phyloP scores from a whole-genome alignment of 2,113 vertebrate genomes.

The Campylomormyrus tamandua region DNA sequence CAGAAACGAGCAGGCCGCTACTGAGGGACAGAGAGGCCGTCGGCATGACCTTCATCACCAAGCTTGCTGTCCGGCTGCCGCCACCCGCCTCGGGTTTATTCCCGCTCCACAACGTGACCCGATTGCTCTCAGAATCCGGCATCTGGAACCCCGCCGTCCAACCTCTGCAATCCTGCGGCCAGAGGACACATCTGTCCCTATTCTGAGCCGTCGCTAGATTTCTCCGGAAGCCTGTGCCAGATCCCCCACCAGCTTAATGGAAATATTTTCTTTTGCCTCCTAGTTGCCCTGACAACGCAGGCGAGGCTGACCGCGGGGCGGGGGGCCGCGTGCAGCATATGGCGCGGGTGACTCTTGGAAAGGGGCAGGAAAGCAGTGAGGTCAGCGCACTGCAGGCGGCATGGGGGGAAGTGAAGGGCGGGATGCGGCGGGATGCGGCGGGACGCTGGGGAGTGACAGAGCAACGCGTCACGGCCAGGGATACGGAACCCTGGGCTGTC shows the following conservation, averaged over 20 bases:
- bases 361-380: slow-evolving; percentile 6
- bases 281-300: slow-evolving; percentile 12
- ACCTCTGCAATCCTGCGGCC: not conserved
- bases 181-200: not conserved
- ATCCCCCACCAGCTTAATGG: not conserved
- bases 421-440: not conserved
- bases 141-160: not conserved
- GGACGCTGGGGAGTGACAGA: not conserved
- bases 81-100: not conserved
- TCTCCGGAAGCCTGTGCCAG: not conserved
- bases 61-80: not conserved
- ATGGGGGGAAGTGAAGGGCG: not conserved
- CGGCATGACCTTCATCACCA: not conserved
- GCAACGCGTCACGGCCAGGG: not conserved
- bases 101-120: not conserved
- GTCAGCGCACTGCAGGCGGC: slow-evolving; percentile 17
- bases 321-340: not conserved
- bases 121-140: not conserved
- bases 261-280: not conserved
- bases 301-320: not conserved
- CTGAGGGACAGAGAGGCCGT: not conserved
- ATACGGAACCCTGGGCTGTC: not conserved
- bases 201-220: not conserved
- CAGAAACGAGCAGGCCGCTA: not conserved
- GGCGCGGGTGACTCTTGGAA: not conserved